Evolutionary conservation across 1,140 invertebrate genomes (phyloP), one percentile per base, ranked within the genome.

Genomic region (Sycobia sp.): DNA sequence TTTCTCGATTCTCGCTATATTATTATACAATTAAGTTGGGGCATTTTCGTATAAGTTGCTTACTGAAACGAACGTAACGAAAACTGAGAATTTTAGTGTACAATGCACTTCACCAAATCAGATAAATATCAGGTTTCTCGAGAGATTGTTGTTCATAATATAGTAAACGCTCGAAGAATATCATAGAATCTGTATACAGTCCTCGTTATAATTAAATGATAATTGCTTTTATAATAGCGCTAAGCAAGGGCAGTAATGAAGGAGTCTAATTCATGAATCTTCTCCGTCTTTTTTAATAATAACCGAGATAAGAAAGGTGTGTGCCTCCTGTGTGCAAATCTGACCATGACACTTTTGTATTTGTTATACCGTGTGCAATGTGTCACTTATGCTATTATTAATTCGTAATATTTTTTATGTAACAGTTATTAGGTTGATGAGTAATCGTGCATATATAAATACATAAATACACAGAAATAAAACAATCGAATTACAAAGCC

Each of bases 231-330:
- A 58, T 67, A 62, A 55, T 41, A 54, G 29, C 34, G 23, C 32
- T 18, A 62, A 32, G 14, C 59, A 67, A 62, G 47, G 65, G 59
- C 65, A 54, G 25, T 62, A 62, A 62, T 67, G 62, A 67, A 62
- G 34, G 44, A 27, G 44, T 51, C 53, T 56, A 41, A 56, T 50
- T 16, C 36, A 39, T 27, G n/a, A n/a, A 13, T 20, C 14, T 8
- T 22, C 36, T 29, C 38, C 38, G 18, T 39, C 43, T 16, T 47
- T 55, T 55, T 50, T 56, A 63, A 63, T 63, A 63, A 38, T 41
- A 14, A 9, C 11, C 41, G 16, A 44, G 43, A 49, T 62, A 62
- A 56, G 53, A 44, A 62, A 49, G 58, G 60, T 55, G 39, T n/a
- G n/a, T n/a, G n/a, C n/a, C n/a, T n/a, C n/a, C n/a, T n/a, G n/a